Evolutionary conservation across 2,797 vertebrate genomes (phyloP).

Genomic region (Ambastaia sidthimunki): DNA sequence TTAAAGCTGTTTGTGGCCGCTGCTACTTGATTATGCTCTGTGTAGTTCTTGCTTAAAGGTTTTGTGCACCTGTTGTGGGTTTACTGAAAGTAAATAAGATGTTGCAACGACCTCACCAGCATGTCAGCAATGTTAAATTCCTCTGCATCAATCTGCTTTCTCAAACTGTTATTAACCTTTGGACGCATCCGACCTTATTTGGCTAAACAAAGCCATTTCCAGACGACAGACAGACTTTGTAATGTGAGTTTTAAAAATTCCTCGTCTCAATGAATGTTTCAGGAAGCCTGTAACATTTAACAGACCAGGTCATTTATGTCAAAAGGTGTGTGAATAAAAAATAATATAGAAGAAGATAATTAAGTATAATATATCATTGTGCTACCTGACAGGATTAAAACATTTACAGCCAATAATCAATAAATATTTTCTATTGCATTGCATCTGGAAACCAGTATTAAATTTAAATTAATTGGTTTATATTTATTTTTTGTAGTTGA

Average conservation of each 20-base stretch:
- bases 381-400: neutral
- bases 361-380: neutral
- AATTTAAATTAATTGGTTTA: neutral
- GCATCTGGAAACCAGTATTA: neutral
- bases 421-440: neutral
- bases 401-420: neutral
- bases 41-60: conserved; percentile 10
- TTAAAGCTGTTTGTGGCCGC: conserved; percentile 11
- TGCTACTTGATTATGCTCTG: neutral
- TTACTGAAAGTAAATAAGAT: conserved; percentile 11
- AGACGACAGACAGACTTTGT: conserved; percentile 59
- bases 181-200: neutral
- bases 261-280: conserved; percentile 65
- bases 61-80: conserved; percentile 32
- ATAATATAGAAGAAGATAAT: neutral
- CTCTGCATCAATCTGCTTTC: neutral
- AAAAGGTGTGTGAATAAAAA: conserved; percentile 46
- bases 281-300: conserved; percentile 65
- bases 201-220: neutral
- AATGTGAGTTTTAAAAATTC: conserved; percentile 66
- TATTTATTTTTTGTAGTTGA: neutral
- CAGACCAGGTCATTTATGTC: conserved; percentile 53
- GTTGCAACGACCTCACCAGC: neutral
- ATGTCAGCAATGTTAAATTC: neutral
- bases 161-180: neutral